Evolutionary conservation across 2,888 invertebrate genomes (phyloP).

Genomic region (Leptogaster cylindrica): DNA sequence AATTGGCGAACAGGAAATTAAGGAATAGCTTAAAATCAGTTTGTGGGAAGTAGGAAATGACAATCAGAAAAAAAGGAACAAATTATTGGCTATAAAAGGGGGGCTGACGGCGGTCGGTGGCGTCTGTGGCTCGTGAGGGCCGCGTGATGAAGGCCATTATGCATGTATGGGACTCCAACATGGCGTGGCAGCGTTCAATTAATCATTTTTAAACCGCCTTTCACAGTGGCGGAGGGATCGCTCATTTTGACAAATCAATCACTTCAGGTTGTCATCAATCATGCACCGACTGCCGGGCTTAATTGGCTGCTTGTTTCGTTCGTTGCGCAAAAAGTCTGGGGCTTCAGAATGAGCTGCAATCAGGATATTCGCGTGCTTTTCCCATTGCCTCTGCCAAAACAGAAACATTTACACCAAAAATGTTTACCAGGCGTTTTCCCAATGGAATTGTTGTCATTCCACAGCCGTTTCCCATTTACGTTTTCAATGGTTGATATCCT

Average conservation of each 20-base stretch:
- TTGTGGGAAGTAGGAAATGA: too few relatives aligned
- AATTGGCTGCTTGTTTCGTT: constrained; percentile 25
- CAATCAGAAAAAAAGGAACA: constrained; percentile 7
- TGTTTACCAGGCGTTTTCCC: too few relatives aligned
- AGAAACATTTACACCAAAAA: too few relatives aligned
- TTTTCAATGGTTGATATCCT: too few relatives aligned
- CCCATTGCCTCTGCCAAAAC: too few relatives aligned
- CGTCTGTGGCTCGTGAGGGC: background rate
- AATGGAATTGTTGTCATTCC: too few relatives aligned
- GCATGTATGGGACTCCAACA: constrained; percentile 7
- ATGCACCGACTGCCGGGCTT: constrained; percentile 34
- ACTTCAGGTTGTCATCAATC: constrained; percentile 40
- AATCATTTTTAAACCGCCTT: constrained; percentile 30
- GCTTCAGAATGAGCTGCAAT: background rate
- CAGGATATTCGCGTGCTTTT: constrained; percentile 21
- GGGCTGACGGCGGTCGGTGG: background rate
- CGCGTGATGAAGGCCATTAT: background rate
- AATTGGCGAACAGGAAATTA: too few relatives aligned
- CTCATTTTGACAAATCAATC: constrained; percentile 41
- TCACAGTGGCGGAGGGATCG: constrained; percentile 4
- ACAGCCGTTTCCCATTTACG: too few relatives aligned
- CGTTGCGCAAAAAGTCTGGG: background rate
- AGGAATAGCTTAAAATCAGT: too few relatives aligned
- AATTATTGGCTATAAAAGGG: constrained; percentile 7
- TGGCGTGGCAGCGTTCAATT: constrained; percentile 8